Evolutionary conservation across 2,797 vertebrate species (phyloP), one percentile per base, ranked within the genome.

Genomic region (Avahi laniger): DNA sequence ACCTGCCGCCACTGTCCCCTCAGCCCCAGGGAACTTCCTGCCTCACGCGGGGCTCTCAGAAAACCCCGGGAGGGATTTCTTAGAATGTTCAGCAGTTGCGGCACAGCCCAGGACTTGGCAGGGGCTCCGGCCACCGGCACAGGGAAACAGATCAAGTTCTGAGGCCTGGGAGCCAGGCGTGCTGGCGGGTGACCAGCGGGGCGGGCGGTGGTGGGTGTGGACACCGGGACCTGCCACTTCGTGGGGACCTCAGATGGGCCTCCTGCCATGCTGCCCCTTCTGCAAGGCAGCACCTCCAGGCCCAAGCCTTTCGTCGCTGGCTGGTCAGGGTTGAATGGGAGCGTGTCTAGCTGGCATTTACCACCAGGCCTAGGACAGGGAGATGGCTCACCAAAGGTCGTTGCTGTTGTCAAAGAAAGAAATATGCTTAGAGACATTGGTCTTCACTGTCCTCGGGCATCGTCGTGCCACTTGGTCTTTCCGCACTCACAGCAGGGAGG

Each of bases 31-130:
- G 91, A 91, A 89, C 95, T 95, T 96, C 91, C 94, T 69, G 93
- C 96, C 93, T 82, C 70, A 6, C 57, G 46, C 0, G 0, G 76
- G 76, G 20, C 65, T 93, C 89, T 13, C 38, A 96, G 94, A 92
- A 97, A 96, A n/a, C 72, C 81, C 81, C 9, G 0, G 46, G 78
- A 72, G 78, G 92, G 70, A 54, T 61, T 96, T 97, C 96, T 94
- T 50, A 95, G 97, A 96, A 93, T 7, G 43, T 33, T 20, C 1
- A 0, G 38, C 89, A 76, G 83, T 72, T 67, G 75, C 46, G 41
- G 57, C n/a, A 0, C 61, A 13, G 30, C 43, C 57, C 22, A 35
- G n/a, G 38, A 43, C 63, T 65, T 93, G 96, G 94, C 93, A 46
- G 67, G n/a, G 30, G 30, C 79, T 70, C 94, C 43, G 7, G 57